Evolutionary conservation across 1,140 invertebrate species (phyloP), one percentile per base, ranked within the genome.

Genomic region (Aphaenogaster ashmeadi): DNA sequence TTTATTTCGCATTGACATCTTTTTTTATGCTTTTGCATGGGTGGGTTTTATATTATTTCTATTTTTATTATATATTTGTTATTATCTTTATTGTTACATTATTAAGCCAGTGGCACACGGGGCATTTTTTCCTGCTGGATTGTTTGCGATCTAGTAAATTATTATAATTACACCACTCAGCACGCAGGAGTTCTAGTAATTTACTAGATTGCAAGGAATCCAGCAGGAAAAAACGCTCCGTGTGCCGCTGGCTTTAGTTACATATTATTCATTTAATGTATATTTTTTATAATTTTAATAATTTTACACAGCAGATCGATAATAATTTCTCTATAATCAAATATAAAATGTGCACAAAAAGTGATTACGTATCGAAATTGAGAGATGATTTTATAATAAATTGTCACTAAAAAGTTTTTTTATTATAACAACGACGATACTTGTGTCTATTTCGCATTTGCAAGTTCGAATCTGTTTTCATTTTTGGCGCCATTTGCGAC

Each of bases 401-500:
- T 15, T 75, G 3, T 75, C 60, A 41, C 6, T 27, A 27, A 13
- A 27, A 27, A 15, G 27, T 56, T 58, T 58, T 27, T 1, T 21
- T 56, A 58, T 38, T 6, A 41, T 6, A 41, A 0, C 13, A 21
- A 7, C 41, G 0, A 15, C 21, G 4, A 56, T 56, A 74, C 9
- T 38, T 38, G 15, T 9, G 2, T 6, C 2, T 15, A 27, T 27
- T 44, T 75, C 36, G 11, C 0, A 41, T 44, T 75, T 1, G 15
- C 13, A 8, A 41, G 38, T 9, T 67, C n/a, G 5, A 1, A 11
- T n/a, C 8, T 41, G 13, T 69, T 69, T 69, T 69, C 5, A 69
- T 47, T 50, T 44, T 75, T 75, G n/a, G 54, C 54, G 72, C 72
- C 54, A 44, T 58, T 75, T 8, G 3, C 6, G 38, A 75, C n/a